Base-by-base conservation (phyloP, 2,888 invertebrate species). In the Xestoiulus laeticollis region DNA sequence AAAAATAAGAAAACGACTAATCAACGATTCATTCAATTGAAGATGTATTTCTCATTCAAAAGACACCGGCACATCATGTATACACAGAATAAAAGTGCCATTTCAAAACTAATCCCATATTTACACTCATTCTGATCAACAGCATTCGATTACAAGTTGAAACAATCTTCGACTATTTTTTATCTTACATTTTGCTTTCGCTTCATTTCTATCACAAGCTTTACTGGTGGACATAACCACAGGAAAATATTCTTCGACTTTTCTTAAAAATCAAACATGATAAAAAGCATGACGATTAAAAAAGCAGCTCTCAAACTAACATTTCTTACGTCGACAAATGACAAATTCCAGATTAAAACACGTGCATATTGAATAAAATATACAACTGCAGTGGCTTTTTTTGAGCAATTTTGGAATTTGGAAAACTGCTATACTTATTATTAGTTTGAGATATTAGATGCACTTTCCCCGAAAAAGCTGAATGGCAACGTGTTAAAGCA, bases 1-100 rank as follows among this genome's bases (percentile, higher is more conserved):
- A 2, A 30, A 78, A 78, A 16, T 16, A 78, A 30, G 14, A 14
- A 78, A 30, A 78, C 78, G 10, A 78, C 12, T 14, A 26, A 30
- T 14, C 78, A 30, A 14, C 6, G 14, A 78, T 78, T 78, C 78
- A 78, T 26, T 78, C 30, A 78, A 30, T 78, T 26, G 78, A 78
- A 78, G 78, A 78, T 78, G 78, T 78, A 78, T 78, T 78, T 78
- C 78, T 78, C 78, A 30, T 78, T 78, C 78, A 78, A 78, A 78
- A 78, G 78, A 78, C 78, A 78, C 78, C 30, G 78, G 78, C 78
- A 78, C 26, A 30, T 78, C 26, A 78, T 78, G 26, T 78, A 16
- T 78, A 78, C 78, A 78, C 78, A 78, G 30, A 78, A 78, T 78
- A 78, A 78, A 78, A 78, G 12, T 78, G 78, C 78, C 78, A 78